phyloP scores from a whole-genome alignment of 2,888 invertebrate species.

The Lasioglossum figueresi region DNA sequence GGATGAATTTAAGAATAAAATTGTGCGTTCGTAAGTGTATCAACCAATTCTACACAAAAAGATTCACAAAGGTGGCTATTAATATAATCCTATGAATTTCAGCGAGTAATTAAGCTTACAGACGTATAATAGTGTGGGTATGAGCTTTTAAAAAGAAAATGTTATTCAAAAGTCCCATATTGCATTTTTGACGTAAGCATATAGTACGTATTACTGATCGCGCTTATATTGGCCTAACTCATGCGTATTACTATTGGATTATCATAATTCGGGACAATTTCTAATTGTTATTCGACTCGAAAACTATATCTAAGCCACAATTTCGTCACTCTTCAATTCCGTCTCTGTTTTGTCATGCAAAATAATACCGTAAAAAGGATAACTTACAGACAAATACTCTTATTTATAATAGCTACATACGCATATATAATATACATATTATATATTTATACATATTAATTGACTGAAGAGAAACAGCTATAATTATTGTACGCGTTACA shows the following conservation, averaged over 20 bases:
- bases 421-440: conserved; percentile 5
- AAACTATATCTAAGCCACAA: not conserved
- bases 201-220: not conserved
- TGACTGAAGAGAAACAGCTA: conserved; percentile 54
- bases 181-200: not conserved
- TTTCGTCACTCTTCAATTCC: not conserved
- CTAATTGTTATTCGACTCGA: not conserved
- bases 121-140: not conserved
- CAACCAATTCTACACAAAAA: not conserved
- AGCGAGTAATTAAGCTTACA: not conserved
- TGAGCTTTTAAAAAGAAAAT: not conserved
- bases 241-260: not conserved
- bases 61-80: not conserved
- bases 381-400: not conserved
- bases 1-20: conserved; percentile 12
- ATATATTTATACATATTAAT: conserved; percentile 51
- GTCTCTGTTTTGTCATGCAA: not conserved
- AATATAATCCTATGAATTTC: not conserved
- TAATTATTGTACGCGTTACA: conserved; percentile 71
- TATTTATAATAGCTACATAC: not conserved
- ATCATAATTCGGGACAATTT: not conserved
- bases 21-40: not conserved
- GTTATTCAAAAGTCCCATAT: not conserved
- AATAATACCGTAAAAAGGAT: not conserved
- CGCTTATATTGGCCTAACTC: not conserved